Evolutionary conservation across 2,888 invertebrate genomes (phyloP).

Genomic region (Capitulum mitella): DNA sequence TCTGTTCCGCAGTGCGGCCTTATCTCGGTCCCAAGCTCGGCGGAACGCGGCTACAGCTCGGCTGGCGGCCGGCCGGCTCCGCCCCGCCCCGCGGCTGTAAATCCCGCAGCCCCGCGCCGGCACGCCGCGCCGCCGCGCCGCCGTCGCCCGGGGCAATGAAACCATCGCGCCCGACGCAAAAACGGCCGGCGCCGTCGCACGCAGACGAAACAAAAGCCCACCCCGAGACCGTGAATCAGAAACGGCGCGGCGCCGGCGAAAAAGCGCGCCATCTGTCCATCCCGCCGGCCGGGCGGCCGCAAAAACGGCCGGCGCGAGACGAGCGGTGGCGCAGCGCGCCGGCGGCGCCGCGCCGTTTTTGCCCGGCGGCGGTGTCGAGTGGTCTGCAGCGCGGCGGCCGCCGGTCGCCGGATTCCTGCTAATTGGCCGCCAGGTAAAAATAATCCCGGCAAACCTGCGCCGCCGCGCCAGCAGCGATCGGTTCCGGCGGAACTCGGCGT

Average conservation of each 20-base stretch:
- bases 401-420: not conserved
- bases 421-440: conserved; percentile 5
- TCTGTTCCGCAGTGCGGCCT: no score
- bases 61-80: not conserved
- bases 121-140: not conserved
- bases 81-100: not conserved
- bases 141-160: not conserved
- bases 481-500: no score
- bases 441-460: not conserved
- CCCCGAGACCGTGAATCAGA: not conserved
- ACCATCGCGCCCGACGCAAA: not conserved
- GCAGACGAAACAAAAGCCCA: conserved; percentile 22
- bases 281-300: not conserved
- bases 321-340: not conserved
- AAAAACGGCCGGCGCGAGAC: not conserved
- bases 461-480: no score
- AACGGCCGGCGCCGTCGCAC: not conserved
- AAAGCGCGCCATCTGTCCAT: not conserved
- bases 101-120: not conserved
- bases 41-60: no score
- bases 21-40: no score
- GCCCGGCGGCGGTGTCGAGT: not conserved
- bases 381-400: not conserved
- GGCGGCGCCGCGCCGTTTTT: not conserved
- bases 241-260: not conserved